phyloP scores from a whole-genome alignment of 2,113 vertebrate genomes.

The Synodontis membranacea region DNA sequence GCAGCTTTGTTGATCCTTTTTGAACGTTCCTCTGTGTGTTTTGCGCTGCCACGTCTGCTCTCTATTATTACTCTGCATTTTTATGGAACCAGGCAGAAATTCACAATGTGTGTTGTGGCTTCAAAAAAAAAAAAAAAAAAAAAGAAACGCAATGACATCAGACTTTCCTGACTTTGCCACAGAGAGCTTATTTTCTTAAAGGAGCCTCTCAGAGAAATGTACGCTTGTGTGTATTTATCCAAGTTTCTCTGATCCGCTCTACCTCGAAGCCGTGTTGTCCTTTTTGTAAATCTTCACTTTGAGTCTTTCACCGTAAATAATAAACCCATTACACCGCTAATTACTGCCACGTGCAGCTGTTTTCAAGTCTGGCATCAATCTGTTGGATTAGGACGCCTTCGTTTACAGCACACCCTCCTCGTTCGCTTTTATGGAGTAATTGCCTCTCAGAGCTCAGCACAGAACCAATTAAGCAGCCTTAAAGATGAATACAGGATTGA shows the following conservation, averaged over 20 bases:
- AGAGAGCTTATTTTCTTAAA: conserved; percentile 45
- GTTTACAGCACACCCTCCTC: conserved; percentile 49
- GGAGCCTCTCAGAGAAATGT: neutral
- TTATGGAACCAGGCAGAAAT: conserved; percentile 31
- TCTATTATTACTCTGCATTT: conserved; percentile 42
- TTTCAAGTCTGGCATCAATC: conserved; percentile 56
- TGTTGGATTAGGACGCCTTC: conserved; percentile 52
- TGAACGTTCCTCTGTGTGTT: neutral
- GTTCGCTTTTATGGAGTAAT: conserved; percentile 57
- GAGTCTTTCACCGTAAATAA: conserved; percentile 45
- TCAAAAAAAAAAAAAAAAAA: neutral
- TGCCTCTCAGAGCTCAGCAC: conserved; percentile 54
- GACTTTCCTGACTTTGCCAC: conserved; percentile 34
- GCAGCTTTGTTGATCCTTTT: neutral
- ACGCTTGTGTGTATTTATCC: conserved; percentile 28
- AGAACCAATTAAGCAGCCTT: conserved; percentile 58
- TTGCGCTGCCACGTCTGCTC: conserved; percentile 10
- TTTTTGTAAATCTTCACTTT: conserved; percentile 36
- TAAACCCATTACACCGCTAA: conserved; percentile 54
- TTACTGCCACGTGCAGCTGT: conserved; percentile 55
- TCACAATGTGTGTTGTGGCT: conserved; percentile 1
- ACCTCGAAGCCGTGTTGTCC: conserved; percentile 11
- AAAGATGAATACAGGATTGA: conserved; percentile 44
- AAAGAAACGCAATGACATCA: conserved; percentile 41
- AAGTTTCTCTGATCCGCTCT: neutral